phyloP scores from a whole-genome alignment of 2,888 invertebrate genomes.

The Myopa testacea region DNA sequence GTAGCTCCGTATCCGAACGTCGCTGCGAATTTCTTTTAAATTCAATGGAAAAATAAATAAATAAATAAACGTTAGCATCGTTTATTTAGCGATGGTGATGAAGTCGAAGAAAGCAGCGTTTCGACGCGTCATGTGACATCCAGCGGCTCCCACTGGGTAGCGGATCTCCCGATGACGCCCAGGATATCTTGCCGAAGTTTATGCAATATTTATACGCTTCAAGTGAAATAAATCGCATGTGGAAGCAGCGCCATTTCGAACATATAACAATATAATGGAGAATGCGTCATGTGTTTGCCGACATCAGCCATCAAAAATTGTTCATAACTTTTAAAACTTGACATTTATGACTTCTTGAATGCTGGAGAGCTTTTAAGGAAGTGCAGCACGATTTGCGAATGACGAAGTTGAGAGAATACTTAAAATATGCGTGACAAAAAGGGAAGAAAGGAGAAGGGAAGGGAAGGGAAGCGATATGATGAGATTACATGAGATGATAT shows the following conservation, averaged over 20 bases:
- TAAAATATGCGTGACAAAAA: background rate
- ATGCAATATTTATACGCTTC: conserved; percentile 35
- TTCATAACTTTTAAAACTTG: conserved; percentile 27
- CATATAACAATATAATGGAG: background rate
- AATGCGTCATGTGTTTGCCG: conserved; percentile 4
- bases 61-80: conserved; percentile 30
- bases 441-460: background rate
- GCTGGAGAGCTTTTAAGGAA: conserved; percentile 11
- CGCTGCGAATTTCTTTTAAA: conserved; percentile 28
- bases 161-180: background rate
- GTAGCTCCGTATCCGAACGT: background rate
- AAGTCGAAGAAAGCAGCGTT: conserved; percentile 19
- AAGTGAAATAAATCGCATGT: conserved; percentile 21
- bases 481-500: too few species aligned
- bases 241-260: background rate
- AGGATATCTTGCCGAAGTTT: conserved; percentile 30
- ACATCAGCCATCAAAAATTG: conserved; percentile 8
- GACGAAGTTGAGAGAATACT: background rate
- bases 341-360: conserved; percentile 32
- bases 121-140: background rate
- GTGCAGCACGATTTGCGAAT: background rate
- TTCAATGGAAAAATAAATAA: conserved; percentile 25
- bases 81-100: background rate
- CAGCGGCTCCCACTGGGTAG: background rate
- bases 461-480: background rate